Conservation (phyloP, 2,888 invertebrate species). For the Ophion ellenae region DNA sequence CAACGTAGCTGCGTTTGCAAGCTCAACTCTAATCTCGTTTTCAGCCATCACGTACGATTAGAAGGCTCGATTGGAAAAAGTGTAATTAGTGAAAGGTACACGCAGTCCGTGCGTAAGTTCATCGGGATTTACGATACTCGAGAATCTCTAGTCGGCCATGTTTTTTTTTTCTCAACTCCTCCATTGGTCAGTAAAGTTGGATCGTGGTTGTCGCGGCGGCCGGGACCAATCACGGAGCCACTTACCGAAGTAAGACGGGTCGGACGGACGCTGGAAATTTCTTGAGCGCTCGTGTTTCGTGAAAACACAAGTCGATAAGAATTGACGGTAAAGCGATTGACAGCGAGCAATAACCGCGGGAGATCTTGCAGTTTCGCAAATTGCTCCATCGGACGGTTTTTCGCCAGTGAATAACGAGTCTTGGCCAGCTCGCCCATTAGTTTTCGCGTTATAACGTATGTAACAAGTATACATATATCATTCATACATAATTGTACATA, state of each 20-base stretch:
- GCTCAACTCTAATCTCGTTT: background rate
- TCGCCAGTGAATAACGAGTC: background rate
- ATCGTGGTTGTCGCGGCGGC: background rate
- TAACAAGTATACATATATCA: background rate
- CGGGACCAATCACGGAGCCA: background rate
- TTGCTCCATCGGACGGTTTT: background rate
- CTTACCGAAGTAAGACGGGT: background rate
- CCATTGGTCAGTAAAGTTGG: background rate
- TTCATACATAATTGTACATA: background rate
- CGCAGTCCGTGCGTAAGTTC: background rate
- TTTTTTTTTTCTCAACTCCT: background rate
- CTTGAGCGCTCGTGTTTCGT: background rate
- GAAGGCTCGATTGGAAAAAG: background rate
- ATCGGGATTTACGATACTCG: background rate
- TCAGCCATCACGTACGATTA: background rate
- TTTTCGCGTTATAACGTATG: background rate
- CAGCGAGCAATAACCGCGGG: background rate
- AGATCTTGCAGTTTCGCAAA: background rate
- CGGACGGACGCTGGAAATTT: background rate
- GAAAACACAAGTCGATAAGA: background rate
- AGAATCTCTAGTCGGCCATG: background rate
- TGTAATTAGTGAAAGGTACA: background rate
- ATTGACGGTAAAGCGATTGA: background rate
- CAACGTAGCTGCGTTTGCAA: background rate
- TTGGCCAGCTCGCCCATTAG: background rate